Conservation (phyloP, 2,888 invertebrate genomes). For the Buathra laborator region DNA sequence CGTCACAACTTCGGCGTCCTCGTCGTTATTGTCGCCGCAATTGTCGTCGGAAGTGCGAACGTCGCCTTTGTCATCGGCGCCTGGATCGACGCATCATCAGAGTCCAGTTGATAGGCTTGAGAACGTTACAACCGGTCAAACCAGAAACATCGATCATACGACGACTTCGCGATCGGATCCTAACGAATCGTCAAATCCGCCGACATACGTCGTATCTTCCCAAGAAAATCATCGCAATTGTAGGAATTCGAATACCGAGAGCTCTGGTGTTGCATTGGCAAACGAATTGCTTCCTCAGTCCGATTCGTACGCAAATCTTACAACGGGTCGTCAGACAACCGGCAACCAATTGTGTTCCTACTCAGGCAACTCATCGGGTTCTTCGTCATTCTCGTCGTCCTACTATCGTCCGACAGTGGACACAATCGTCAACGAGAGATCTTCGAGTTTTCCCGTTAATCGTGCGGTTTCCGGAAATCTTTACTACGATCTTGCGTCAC, state of each 20-base stretch:
- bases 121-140: not conserved
- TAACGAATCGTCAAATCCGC: not conserved
- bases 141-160: constrained; percentile 63
- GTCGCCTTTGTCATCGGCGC: constrained; percentile 60
- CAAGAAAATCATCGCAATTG: constrained; percentile 12
- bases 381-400: constrained; percentile 50
- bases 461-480: constrained; percentile 6
- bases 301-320: constrained; percentile 10
- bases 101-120: not conserved
- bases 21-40: constrained; percentile 28
- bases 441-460: constrained; percentile 59
- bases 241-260: not conserved
- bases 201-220: not conserved
- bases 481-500: constrained; percentile 34
- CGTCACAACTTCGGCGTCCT: constrained; percentile 17
- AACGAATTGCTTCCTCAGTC: not conserved
- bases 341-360: constrained; percentile 11
- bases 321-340: not conserved
- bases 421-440: constrained; percentile 31
- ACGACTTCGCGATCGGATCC: constrained; percentile 2
- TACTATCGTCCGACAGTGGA: not conserved
- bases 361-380: constrained; percentile 47
- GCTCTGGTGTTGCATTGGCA: not conserved
- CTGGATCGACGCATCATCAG: constrained; percentile 53
- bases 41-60: constrained; percentile 60